phyloP scores from a whole-genome alignment of 1,140 invertebrate genomes.

The Propsilocerus akamusi region DNA sequence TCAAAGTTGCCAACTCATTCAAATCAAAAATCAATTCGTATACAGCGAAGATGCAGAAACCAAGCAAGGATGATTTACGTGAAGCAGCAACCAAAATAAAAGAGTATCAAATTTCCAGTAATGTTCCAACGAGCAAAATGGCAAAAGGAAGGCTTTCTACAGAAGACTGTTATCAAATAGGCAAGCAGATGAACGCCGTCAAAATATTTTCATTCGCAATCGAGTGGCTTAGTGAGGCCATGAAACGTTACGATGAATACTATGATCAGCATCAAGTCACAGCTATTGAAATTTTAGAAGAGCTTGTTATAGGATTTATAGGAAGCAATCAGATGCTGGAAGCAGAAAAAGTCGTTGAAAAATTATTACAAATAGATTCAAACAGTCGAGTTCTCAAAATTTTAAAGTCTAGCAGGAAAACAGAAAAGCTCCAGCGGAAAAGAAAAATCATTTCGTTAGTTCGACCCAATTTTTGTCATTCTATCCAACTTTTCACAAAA shows the following conservation, averaged over 20 bases:
- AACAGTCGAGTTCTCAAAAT: not conserved
- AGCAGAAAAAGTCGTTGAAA: not conserved
- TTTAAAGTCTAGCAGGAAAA: not conserved
- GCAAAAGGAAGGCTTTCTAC: not conserved
- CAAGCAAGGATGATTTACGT: too few species aligned
- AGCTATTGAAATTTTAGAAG: not conserved
- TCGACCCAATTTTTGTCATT: too few species aligned
- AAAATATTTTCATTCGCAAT: not conserved
- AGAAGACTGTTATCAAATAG: not conserved
- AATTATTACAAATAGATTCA: not conserved
- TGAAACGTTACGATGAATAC: not conserved
- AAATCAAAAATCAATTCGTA: too few species aligned
- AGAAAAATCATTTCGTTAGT: too few species aligned
- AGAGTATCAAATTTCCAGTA: too few species aligned
- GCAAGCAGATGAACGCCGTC: not conserved
- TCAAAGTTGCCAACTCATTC: not conserved
- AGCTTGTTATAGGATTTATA: not conserved
- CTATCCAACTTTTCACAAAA: too few species aligned
- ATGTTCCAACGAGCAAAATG: too few species aligned
- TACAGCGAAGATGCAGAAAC: too few species aligned
- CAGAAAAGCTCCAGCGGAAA: too few species aligned
- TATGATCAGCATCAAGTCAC: not conserved
- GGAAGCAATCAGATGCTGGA: not conserved
- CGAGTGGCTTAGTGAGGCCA: not conserved
- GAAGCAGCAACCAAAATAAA: too few species aligned